Evolutionary conservation across 2,888 invertebrate species (phyloP), one percentile per base, ranked within the genome.

Genomic region (Seira musarum): DNA sequence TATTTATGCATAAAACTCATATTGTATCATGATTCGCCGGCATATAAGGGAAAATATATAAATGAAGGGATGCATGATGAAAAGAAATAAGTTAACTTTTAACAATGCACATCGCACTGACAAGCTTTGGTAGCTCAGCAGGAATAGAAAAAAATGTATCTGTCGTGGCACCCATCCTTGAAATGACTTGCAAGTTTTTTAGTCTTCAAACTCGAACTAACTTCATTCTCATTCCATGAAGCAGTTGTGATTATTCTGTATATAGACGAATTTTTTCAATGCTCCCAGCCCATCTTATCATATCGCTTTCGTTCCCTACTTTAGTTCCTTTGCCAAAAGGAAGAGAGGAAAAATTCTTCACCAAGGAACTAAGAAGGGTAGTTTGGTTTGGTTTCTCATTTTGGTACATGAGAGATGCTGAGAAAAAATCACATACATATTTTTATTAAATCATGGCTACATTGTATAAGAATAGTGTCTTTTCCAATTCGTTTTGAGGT

Each of bases 151-250:
- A 74, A 67, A 49, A 57, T 67, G 25, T 68, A 24, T 68, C 61
- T 35, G 70, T 72, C 64, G 76, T 82, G 70, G 83, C 86, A 85
- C 85, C 85, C 86, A 85, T 85, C 85, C 86, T 84, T 85, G 85
- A 86, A 85, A 82, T 86, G 86, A 86, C 86, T 86, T 86, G 86
- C 86, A 85, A 80, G 75, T 85, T 84, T 81, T 80, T 68, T 49
- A 63, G 64, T 46, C 71, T 67, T 65, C 3, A 60, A 66, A 72
- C n/a, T n/a, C n/a, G n/a, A n/a, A n/a, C 60, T 17, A 60, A 63
- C 60, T 67, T 66, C 63, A 82, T 74, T 75, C 75, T 63, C 71
- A 78, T 69, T 70, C 74, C 80, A 75, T 67, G 63, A 35, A n/a
- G 10, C 64, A 22, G 72, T 74, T 74, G 65, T 74, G 80, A 74